These are phyloP conservation scores for Antechinus stuartii DNA, from an alignment of 2,113 vertebrate genomes.

Conservation along the genomic window DNA sequence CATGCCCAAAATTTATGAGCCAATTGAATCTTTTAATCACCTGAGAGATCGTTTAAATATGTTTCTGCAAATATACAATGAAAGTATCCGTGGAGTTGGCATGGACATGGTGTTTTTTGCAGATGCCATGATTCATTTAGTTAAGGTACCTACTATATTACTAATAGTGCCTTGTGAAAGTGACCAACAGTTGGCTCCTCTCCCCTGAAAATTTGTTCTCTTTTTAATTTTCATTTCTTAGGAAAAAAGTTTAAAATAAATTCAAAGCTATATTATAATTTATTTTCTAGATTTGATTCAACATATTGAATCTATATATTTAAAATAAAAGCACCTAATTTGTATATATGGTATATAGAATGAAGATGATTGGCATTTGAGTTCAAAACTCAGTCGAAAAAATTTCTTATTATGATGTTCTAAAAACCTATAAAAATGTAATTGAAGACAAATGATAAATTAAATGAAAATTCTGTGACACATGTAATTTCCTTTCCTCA, in stretches of 20 bases:
- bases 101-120: slow-evolving; percentile 97
- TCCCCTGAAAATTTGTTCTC: background rate
- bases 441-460: background rate
- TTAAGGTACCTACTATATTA: slow-evolving; percentile 88
- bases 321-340: slow-evolving; percentile 55
- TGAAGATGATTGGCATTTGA: slow-evolving; percentile 40
- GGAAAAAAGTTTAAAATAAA: slow-evolving; percentile 48
- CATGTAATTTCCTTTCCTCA: background rate
- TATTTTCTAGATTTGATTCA: slow-evolving; percentile 48
- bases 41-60: slow-evolving; percentile 89
- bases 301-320: slow-evolving; percentile 41
- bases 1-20: slow-evolving; percentile 94
- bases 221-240: slow-evolving; percentile 35
- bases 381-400: slow-evolving; percentile 49
- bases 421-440: background rate
- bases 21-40: slow-evolving; percentile 88
- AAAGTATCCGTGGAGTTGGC: slow-evolving; percentile 89
- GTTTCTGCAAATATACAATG: slow-evolving; percentile 92
- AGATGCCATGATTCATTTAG: slow-evolving; percentile 94
- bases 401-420: slow-evolving; percentile 30
- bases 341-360: background rate
- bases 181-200: background rate
- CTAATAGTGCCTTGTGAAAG: background rate
- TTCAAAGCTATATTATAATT: background rate
- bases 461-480: slow-evolving; percentile 40